A percentile compares a stretch with the other conserved stretches of the same genome.
phyloP scores from a whole-genome alignment of 2,113 vertebrate genomes.

The Hucho hucho region DNA sequence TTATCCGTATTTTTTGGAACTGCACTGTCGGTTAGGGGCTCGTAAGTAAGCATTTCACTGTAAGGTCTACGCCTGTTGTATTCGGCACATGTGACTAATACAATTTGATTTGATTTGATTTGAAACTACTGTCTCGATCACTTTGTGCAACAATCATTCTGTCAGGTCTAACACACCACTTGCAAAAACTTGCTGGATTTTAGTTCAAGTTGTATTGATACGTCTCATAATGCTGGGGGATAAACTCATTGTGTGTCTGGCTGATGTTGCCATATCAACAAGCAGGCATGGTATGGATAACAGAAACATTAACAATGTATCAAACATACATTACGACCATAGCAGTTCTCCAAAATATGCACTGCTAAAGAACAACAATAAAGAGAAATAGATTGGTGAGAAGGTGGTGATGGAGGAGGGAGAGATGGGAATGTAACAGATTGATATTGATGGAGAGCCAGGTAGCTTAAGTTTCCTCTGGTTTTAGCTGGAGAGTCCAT shows the following conservation, averaged over 20 bases:
- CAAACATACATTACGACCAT: neutral
- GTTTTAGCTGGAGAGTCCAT: neutral
- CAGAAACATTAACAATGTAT: neutral
- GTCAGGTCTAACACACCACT: constrained; percentile 15
- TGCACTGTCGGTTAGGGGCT: too few species aligned
- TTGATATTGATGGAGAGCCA: constrained; percentile 2
- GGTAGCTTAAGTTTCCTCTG: neutral
- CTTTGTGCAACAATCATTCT: constrained; percentile 5
- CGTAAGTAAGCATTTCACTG: too few species aligned
- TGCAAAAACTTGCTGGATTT: constrained; percentile 2
- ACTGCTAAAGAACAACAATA: neutral
- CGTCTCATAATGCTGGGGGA: neutral
- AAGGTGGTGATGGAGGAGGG: neutral
- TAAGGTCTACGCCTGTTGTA: too few species aligned
- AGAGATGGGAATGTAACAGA: neutral
- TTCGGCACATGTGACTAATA: too few species aligned
- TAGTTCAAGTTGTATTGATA: neutral
- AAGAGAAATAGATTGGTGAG: neutral
- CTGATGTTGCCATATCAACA: neutral
- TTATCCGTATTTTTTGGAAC: too few species aligned
- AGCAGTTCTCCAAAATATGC: neutral
- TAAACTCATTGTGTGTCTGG: neutral
- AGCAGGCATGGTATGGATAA: neutral
- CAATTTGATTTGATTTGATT: too few species aligned
- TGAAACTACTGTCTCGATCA: constrained; percentile 4